Evolutionary conservation across 2,888 invertebrate genomes (phyloP), one percentile per base, ranked within the genome.

Genomic region (Cyaniris semiargus): DNA sequence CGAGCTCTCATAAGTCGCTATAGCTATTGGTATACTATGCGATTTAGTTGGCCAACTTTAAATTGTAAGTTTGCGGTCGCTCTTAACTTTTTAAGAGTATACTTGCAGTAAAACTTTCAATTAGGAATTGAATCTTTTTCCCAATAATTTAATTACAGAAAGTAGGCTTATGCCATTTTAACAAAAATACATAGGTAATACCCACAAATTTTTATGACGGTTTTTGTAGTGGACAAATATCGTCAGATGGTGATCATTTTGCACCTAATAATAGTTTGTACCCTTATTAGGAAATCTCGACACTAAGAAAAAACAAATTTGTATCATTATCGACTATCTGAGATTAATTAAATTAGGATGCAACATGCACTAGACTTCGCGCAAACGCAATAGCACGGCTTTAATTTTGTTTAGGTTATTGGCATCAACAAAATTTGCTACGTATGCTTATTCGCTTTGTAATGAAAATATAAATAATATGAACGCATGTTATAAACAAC

Each of bases 381-480:
- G 66, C 66, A 66, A 31, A 66, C 66, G 27, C 66, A 75, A 56
- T 18, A 75, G 31, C 56, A 3, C 18, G 5, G 75, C 56, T 21
- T 31, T 66, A 15, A 18, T 27, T 31, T 66, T 66, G 66, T 18
- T 66, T 66, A 66, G 27, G 66, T 31, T 66, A 66, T 18, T 66
- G 6, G 13, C 23, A 66, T 27, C 27, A 66, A 66, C 66, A 66
- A 31, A 66, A 66, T 13, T 66, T 31, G 66, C 66, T 66, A 27
- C 27, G 66, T 66, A 27, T 31, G 27, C 66, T 31, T 27, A 31
- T 66, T 66, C 31, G 66, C 27, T 10, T 60, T 23, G 60, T 60
- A 31, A 5, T 66, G 15, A 31, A 27, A 18, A 27, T 31, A 66
- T 31, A 66, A 75, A 75, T 44, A 44, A 6, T 53, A 53, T 21